Evolutionary conservation across 2,888 invertebrate species (phyloP).

Genomic region (Rambutsinella grinnellia): DNA sequence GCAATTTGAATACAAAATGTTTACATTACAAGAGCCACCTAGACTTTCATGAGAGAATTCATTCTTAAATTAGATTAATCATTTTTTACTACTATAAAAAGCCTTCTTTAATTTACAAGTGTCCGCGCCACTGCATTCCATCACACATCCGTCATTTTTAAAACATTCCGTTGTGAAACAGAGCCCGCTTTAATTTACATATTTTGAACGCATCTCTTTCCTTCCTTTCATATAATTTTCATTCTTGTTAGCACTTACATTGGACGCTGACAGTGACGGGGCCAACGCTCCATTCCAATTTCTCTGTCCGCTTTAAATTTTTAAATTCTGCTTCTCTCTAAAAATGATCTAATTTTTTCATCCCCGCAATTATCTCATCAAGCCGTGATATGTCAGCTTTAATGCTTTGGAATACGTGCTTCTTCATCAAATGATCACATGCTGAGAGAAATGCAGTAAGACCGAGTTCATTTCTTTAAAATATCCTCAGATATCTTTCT

Average conservation of each 20-base stretch:
- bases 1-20: not conserved
- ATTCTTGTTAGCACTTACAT: constrained; percentile 10
- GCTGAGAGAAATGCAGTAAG: not conserved
- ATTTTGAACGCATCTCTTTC: not conserved
- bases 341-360: not conserved
- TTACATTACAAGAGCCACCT: not conserved
- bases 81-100: not conserved
- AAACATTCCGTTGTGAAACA: constrained; percentile 10
- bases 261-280: not conserved
- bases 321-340: not conserved
- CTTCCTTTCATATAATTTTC: not conserved
- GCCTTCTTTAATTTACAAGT: not conserved
- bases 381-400: constrained; percentile 23
- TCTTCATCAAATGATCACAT: not conserved
- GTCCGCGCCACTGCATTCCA: constrained; percentile 16
- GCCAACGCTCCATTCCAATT: not conserved
- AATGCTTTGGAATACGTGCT: not conserved
- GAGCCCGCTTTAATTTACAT: constrained; percentile 27
- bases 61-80: not conserved
- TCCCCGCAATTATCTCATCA: constrained; percentile 37
- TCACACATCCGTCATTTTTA: constrained; percentile 7
- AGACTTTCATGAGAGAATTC: not conserved
- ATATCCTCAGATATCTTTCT: too few species aligned
- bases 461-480: not conserved
- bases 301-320: not conserved